A percentile compares a stretch with the other conserved stretches of the same genome.
Evolutionary conservation across 1,140 invertebrate genomes (phyloP).

Genomic region (Drosophila sp.): DNA sequence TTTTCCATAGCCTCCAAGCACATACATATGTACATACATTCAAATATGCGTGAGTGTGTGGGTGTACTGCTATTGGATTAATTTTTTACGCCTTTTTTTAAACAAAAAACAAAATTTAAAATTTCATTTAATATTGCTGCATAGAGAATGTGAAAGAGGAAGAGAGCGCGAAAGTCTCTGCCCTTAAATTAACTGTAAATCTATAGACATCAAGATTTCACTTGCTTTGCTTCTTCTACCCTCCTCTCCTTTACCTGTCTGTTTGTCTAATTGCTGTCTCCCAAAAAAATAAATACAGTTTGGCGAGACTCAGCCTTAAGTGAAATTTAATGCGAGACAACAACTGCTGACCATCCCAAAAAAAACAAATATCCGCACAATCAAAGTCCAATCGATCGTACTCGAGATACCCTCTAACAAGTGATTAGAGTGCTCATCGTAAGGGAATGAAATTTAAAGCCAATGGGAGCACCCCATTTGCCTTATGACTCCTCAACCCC

Average conservation of each 20-base stretch:
- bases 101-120: slow-evolving; percentile 27
- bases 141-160: background rate
- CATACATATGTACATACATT: slow-evolving; percentile 29
- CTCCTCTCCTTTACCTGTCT: slow-evolving; percentile 52
- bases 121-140: slow-evolving; percentile 18
- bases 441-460: slow-evolving; percentile 33
- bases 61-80: slow-evolving; percentile 60
- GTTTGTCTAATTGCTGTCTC: slow-evolving; percentile 46
- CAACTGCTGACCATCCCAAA: slow-evolving; percentile 39
- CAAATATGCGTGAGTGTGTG: slow-evolving; percentile 19
- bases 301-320: slow-evolving; percentile 29
- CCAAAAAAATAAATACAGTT: slow-evolving; percentile 23
- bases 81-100: slow-evolving; percentile 43
- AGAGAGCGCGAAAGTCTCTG: slow-evolving; percentile 3
- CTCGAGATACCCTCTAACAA: background rate
- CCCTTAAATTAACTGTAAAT: slow-evolving; percentile 6
- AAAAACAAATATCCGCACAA: slow-evolving; percentile 3
- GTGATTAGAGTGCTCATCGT: slow-evolving; percentile 13
- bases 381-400: slow-evolving; percentile 2
- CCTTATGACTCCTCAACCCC: slow-evolving; percentile 13
- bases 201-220: slow-evolving; percentile 45
- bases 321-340: slow-evolving; percentile 60
- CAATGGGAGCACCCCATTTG: slow-evolving; percentile 20
- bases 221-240: slow-evolving; percentile 31
- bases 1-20: slow-evolving; percentile 55